phyloP scores from a whole-genome alignment of 2,113 vertebrate species.

The Oceanodroma tethys region DNA sequence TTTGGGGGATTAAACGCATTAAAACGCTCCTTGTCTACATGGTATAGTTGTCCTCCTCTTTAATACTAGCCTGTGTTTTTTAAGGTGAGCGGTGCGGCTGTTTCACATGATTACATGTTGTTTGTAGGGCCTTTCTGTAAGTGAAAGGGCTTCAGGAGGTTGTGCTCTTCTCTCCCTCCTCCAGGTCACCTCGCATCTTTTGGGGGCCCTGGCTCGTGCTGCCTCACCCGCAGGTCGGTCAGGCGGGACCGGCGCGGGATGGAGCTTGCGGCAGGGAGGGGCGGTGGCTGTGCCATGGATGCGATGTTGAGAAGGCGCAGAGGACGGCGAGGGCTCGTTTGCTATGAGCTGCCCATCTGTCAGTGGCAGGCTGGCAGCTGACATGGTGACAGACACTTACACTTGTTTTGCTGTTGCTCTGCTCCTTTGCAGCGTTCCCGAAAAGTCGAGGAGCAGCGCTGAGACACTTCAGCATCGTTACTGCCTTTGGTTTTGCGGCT shows the following conservation, averaged over 20 bases:
- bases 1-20: neutral
- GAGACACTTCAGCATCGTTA: neutral
- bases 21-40: neutral
- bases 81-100: neutral
- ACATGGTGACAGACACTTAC: neutral
- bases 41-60: neutral
- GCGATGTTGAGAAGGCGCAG: neutral
- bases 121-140: neutral
- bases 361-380: neutral
- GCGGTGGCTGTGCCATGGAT: neutral
- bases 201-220: neutral
- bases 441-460: neutral
- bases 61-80: neutral
- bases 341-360: neutral
- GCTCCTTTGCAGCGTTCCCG: neutral
- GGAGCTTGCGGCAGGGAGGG: neutral
- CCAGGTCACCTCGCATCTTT: accelerated
- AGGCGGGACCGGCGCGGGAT: neutral
- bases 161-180: neutral
- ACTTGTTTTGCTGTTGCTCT: neutral
- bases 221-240: neutral
- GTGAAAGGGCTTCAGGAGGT: neutral
- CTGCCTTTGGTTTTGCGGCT: neutral
- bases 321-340: neutral
- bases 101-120: accelerated